Evolutionary conservation across 2,113 vertebrate species (phyloP).

Genomic region (Anser brachyrhynchus): DNA sequence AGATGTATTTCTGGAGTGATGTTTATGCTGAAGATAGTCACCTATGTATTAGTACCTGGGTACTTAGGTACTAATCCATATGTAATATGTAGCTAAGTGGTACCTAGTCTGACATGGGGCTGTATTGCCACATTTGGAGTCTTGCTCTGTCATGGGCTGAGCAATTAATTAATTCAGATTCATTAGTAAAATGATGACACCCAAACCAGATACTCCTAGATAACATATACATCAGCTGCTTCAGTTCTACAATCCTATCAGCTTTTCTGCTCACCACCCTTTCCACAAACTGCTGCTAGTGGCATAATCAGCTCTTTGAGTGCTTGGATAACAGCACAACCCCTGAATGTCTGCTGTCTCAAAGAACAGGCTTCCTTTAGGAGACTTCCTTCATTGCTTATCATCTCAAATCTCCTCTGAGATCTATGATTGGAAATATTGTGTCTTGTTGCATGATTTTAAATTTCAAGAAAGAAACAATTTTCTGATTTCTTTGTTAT

Average conservation of each 20-base stretch:
- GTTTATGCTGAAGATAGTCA: not conserved
- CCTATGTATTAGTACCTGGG: no score
- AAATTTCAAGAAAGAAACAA: not conserved
- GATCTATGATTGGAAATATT: not conserved
- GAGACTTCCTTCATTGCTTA: not conserved
- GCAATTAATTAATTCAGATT: not conserved
- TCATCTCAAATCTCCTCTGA: not conserved
- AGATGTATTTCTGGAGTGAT: not conserved
- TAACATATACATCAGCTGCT: not conserved
- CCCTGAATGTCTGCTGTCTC: accelerated
- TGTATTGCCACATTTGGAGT: accelerated
- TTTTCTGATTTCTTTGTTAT: not conserved
- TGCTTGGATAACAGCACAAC: not conserved
- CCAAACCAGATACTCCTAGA: not conserved
- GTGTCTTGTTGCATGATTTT: not conserved
- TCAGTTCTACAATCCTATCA: not conserved
- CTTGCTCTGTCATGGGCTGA: not conserved
- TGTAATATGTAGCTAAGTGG: not conserved
- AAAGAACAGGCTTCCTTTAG: not conserved
- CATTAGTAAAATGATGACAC: not conserved
- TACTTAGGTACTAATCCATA: not conserved
- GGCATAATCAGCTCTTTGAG: not conserved
- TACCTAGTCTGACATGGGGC: accelerated
- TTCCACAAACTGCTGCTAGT: not conserved
- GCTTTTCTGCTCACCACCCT: not conserved